Evolutionary conservation across 2,888 invertebrate genomes (phyloP), one percentile per base, ranked within the genome.

Genomic region (Branchellion lobata): DNA sequence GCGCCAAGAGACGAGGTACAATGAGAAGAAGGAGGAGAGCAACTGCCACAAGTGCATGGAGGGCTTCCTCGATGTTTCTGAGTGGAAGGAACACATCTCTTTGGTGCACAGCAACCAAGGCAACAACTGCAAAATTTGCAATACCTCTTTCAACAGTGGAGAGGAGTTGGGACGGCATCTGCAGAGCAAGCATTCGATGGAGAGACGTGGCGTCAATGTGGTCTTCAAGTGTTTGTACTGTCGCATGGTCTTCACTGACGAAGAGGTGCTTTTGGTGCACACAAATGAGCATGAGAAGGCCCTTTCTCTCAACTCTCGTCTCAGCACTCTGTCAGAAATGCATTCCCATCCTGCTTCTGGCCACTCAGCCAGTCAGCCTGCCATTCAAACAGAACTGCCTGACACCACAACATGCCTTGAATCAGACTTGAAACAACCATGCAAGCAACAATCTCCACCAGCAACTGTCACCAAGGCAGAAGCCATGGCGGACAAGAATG

Each of bases 151-250:
- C 65, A 77, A 79, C 31, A 80, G 80, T 73, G 61, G 73, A 5
- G 81, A 78, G 29, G 82, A 77, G 57, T 79, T 80, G n/a, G 34
- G 75, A 57, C 75, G 75, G 31, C 81, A 81, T 31, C 71, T 81
- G 73, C 40, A 72, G 14, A 65, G 31, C 3, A 53, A 65, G 47
- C 80, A 81, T 47, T 8, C 31, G 21, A 68, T 33, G 24, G 61
- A 33, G 29, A 24, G 57, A n/a, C 29, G 29, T 27, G 34, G 47
- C 34, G 61, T 78, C n/a, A 72, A 81, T 2, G 80, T 81, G 1
- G 79, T 80, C 57, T 81, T 80, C 75, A 75, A 78, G 29, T 81
- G 81, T 29, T 65, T 80, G 24, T 80, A 78, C 31, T 81, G 81
- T 72, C 75, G 79, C 34, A 74, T 78, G 80, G 73, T 73, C 34